Percentiles rank a stretch among this genome's conserved stretches.
Conservation (phyloP, 2,888 invertebrate genomes). For the Lochmaea capreae region DNA sequence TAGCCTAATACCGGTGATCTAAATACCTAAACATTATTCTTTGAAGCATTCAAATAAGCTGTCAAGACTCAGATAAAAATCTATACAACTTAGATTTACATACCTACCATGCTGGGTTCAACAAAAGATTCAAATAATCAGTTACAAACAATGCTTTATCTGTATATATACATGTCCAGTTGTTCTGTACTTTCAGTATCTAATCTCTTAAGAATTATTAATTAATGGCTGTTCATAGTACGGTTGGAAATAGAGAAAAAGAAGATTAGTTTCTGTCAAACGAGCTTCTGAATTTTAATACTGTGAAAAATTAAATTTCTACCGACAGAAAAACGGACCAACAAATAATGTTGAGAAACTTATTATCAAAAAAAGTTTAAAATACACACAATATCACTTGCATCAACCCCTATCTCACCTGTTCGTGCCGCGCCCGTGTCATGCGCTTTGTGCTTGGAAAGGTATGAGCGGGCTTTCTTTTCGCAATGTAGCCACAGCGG, state of each 20-base stretch:
- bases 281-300: neutral
- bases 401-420: no score
- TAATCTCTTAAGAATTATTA: neutral
- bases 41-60: conserved; percentile 31
- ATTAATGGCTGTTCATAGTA: neutral
- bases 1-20: conserved; percentile 18
- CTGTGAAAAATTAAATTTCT: neutral
- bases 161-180: neutral
- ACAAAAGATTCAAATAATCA: conserved; percentile 14
- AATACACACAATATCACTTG: no score
- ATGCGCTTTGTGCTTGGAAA: no score
- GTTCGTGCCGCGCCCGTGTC: no score
- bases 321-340: no score
- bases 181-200: conserved; percentile 1
- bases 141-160: conserved; percentile 8
- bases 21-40: conserved; percentile 14
- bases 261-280: neutral
- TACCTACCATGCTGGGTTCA: conserved; percentile 19
- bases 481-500: no score
- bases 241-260: neutral
- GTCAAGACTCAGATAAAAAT: conserved; percentile 35
- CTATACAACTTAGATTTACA: conserved; percentile 30
- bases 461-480: no score
- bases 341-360: no score
- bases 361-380: no score